These are phyloP conservation scores for Cyprinodon tularosa DNA, from an alignment of 2,113 vertebrate species.

Conservation along the genomic window DNA sequence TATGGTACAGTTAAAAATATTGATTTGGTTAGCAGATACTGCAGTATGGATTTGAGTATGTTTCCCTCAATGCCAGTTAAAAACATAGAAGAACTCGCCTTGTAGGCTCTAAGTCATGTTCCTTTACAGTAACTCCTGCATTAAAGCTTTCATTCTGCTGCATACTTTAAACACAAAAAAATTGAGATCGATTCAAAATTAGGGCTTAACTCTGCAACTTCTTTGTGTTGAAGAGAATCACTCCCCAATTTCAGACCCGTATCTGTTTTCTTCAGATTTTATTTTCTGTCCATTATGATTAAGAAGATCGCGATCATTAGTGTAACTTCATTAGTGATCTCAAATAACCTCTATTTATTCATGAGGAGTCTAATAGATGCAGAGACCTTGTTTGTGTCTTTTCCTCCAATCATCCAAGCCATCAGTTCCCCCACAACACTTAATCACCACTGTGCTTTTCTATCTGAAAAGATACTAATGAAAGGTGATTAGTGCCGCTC, in stretches of 20 bases:
- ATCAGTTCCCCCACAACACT: constrained; percentile 47
- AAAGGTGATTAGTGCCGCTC: constrained; percentile 70
- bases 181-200: neutral
- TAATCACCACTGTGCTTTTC: constrained; percentile 59
- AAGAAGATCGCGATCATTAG: constrained; percentile 47
- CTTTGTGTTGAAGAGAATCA: neutral
- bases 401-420: constrained; percentile 55
- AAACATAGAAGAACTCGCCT: neutral
- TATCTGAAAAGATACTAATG: constrained; percentile 64
- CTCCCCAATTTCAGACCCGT: neutral
- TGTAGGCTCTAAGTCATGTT: neutral
- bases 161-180: neutral
- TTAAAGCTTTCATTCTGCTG: neutral
- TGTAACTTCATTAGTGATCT: constrained; percentile 30
- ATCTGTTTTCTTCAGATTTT: constrained; percentile 24
- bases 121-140: neutral
- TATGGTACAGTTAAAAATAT: too few relatives aligned
- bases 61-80: neutral
- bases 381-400: constrained; percentile 47
- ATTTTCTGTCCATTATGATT: constrained; percentile 11
- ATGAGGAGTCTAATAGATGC: constrained; percentile 41
- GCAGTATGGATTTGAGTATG: neutral
- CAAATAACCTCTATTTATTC: constrained; percentile 32
- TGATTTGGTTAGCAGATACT: neutral
- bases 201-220: neutral